A percentile compares a stretch with the other conserved stretches of the same genome.
Evolutionary conservation across 2,888 invertebrate genomes (phyloP).

Genomic region (Perizoma flavofasciatum): DNA sequence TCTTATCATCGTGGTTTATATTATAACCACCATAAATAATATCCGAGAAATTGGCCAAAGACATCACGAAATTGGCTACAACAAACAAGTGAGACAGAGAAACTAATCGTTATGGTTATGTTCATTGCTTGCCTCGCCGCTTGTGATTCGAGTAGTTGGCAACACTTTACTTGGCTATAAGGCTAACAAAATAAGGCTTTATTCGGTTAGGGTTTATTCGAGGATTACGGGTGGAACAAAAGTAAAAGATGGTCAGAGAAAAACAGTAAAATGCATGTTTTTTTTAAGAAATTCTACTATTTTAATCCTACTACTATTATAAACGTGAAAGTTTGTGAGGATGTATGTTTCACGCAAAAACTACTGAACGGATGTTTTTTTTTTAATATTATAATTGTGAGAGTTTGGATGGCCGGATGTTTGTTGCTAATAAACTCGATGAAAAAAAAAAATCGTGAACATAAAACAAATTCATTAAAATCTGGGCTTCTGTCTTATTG

Average conservation of each 20-base stretch:
- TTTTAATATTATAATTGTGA: no score
- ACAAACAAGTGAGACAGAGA: constrained; percentile 60
- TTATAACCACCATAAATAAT: constrained; percentile 35
- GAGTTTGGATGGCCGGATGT: no score
- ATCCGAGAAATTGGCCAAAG: constrained; percentile 32
- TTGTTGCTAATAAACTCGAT: no score
- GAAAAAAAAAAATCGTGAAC: no score
- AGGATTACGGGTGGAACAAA: constrained; percentile 18
- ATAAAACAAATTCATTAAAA: no score
- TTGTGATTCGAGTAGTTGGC: constrained; percentile 57
- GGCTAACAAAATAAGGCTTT: constrained; percentile 39
- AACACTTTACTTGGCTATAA: constrained; percentile 60
- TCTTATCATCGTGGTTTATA: neutral
- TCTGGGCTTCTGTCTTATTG: no score
- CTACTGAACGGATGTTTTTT: no score
- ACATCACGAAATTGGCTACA: constrained; percentile 56
- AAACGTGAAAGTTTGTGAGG: no score
- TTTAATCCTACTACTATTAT: no score
- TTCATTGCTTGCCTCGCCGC: constrained; percentile 64
- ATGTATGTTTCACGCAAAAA: no score
- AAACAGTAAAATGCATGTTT: no score
- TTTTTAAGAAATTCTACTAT: no score
- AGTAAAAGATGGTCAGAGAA: constrained; percentile 24
- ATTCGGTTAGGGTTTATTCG: constrained; percentile 21
- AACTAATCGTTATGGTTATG: constrained; percentile 74